Evolutionary conservation across 1,140 invertebrate genomes (phyloP), one percentile per base, ranked within the genome.

Genomic region (Popillia japonica): DNA sequence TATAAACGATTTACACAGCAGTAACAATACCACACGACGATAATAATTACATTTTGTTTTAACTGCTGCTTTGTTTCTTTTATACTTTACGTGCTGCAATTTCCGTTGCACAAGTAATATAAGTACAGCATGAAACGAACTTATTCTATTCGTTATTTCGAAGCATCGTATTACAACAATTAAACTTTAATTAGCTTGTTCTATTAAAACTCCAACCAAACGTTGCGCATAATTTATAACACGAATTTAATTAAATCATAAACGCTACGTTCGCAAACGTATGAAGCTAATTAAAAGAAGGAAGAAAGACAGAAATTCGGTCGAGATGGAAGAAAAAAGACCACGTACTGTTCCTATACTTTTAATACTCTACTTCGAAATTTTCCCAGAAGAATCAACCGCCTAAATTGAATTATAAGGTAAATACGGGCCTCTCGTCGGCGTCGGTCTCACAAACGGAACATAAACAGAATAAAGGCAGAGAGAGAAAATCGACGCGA

Each of bases 231-330:
- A 34, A 68, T 23, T 23, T 68, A 68, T 10, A 68, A 68, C 2
- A 34, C 4, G 61, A 68, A 68, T 68, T 68, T 68, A 68, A 68
- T 68, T 68, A 68, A 68, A 68, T 68, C 61, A 17, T 22, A 68
- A 68, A 68, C 61, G 27, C 20, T 8, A 68, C 22, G 22, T 68
- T 64, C 22, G 27, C 61, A 17, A 27, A 48, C 22, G 22, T 20
- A 68, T 68, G 11, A 23, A 27, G 61, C 61, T 68, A 68, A 68
- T 34, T 68, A 23, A 61, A 20, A 61, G 59, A 61, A 20, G 9
- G 27, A 68, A 23, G 9, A 22, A 8, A n/a, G 10, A 27, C 11
- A 68, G 22, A 22, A 68, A 68, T 7, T 4, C 7, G 61, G 27
- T 4, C 27, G 27, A 34, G 3, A 10, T 6, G 20, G 7, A 11